Base-by-base conservation (phyloP, 2,888 invertebrate genomes). In the Poecilus cupreus region DNA sequence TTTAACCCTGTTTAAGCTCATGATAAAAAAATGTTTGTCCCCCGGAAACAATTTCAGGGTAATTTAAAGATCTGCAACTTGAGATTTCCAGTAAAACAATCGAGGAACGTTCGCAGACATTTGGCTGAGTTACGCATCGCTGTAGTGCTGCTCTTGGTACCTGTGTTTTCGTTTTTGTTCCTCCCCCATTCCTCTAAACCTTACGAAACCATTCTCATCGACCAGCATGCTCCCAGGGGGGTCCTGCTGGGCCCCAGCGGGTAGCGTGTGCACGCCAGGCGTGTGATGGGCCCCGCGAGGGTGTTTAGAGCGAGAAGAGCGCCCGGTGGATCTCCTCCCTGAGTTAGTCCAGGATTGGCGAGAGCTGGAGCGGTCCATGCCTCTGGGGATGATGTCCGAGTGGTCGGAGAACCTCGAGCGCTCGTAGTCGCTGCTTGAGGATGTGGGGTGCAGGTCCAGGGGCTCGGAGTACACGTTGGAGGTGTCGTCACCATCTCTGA, bases 141-240 rank as follows among this genome's bases (percentile, higher is more conserved):
- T 88, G 83, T 87, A 89, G 83, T 89, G 88, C 83, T 87, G 88
- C 81, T 86, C 83, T 70, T 86, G 86, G 79, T 87, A 87, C 83
- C 87, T 87, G 24, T 84, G 87, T 82, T 87, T 88, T 72, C 87
- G 86, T 79, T 87, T 86, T 26, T 20, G 86, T 85, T 74, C 86
- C 83, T 86, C 86, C 60, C 86, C 85, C 84, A 96, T 90, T 13
- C 94, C 94, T 83, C 96, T 92, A 89, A 97, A 96, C 84, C 97
- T 91, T 11, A 97, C 94, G 88, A 97, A 96, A 3, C 97, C 96
- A 87, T 96, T 95, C 87, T 97, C 97, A 82, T 96, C 95, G n/a
- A 96, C 96, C 83, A 97, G 90, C 96, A 97, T 96, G 84, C 96
- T 93, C 81, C 90, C 88, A 85, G 92, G 91, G 68, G 92, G 91